phyloP scores from a whole-genome alignment of 2,797 vertebrate species.

The Phataginus tetradactyla region DNA sequence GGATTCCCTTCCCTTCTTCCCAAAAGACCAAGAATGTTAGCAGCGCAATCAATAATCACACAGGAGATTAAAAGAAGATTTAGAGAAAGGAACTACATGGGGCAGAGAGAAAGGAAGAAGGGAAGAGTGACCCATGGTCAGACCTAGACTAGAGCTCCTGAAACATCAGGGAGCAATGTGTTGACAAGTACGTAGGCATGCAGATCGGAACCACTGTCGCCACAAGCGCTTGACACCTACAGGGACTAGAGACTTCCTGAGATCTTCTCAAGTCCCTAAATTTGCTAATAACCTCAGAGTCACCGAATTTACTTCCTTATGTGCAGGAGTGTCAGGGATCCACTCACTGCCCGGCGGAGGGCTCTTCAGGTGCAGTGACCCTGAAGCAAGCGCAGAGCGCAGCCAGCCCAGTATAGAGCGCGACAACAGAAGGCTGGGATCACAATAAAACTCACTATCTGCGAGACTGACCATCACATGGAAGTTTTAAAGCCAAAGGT shows the following conservation, averaged over 20 bases:
- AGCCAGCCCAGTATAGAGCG: background rate
- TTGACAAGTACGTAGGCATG: background rate
- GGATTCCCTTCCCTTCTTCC: constrained; percentile 32
- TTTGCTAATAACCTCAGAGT: background rate
- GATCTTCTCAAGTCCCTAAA: background rate
- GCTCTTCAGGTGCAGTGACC: background rate
- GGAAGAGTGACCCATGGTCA: background rate
- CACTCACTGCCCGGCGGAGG: background rate
- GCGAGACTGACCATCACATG: background rate
- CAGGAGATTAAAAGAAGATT: background rate
- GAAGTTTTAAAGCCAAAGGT: constrained; percentile 20
- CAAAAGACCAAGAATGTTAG: background rate
- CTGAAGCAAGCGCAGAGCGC: background rate
- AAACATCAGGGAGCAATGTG: background rate
- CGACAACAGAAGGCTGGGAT: background rate
- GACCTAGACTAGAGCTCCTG: background rate
- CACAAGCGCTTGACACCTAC: background rate
- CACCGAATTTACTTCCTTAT: background rate
- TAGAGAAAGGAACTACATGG: background rate
- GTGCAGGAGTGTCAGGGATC: background rate
- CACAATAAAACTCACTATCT: background rate
- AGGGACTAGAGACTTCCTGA: background rate
- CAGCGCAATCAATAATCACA: constrained; percentile 13
- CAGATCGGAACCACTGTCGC: background rate
- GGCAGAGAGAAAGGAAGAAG: too few relatives aligned